Percentiles rank a stretch among this genome's conserved stretches.
Evolutionary conservation across 1,140 invertebrate genomes (phyloP).

Genomic region (Branchinecta lynchi): DNA sequence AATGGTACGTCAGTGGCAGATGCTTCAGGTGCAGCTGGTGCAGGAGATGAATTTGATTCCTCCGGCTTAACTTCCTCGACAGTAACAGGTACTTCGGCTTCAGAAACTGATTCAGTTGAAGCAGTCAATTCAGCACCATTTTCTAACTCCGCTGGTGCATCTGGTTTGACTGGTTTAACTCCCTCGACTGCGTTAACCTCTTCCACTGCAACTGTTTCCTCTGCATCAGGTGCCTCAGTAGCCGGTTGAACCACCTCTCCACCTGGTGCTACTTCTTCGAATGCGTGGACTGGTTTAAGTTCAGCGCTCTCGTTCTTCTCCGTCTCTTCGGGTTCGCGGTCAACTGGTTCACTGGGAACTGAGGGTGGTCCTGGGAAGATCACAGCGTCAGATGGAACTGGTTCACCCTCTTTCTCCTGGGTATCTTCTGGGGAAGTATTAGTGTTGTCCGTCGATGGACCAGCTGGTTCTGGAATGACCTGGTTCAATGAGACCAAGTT

Average conservation of each 20-base stretch:
- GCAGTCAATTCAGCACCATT: constrained; percentile 19
- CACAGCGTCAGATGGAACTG: neutral
- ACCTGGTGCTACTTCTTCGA: constrained; percentile 11
- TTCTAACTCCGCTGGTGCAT: constrained; percentile 18
- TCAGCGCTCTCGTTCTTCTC: constrained; percentile 16
- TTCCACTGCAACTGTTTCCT: constrained; percentile 15
- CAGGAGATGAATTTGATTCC: neutral
- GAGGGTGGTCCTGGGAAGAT: constrained; percentile 1
- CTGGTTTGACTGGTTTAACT: neutral
- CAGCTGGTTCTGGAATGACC: neutral
- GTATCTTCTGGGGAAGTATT: neutral
- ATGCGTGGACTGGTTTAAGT: constrained; percentile 13
- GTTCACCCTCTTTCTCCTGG: neutral
- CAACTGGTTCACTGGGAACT: neutral
- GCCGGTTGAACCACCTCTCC: neutral
- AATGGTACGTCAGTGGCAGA: constrained; percentile 15
- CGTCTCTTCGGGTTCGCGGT: constrained; percentile 3
- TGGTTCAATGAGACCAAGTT: neutral
- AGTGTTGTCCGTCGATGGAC: neutral
- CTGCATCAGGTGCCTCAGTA: constrained; percentile 12
- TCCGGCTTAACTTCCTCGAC: neutral
- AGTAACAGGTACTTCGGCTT: constrained; percentile 14
- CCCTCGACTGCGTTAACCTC: too few species aligned
- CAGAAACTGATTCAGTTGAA: constrained; percentile 17
- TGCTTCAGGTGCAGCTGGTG: constrained; percentile 15